Percentiles rank a stretch among this genome's conserved stretches.
Conservation (phyloP, 2,888 invertebrate species). For the Limenitis arthemis region DNA sequence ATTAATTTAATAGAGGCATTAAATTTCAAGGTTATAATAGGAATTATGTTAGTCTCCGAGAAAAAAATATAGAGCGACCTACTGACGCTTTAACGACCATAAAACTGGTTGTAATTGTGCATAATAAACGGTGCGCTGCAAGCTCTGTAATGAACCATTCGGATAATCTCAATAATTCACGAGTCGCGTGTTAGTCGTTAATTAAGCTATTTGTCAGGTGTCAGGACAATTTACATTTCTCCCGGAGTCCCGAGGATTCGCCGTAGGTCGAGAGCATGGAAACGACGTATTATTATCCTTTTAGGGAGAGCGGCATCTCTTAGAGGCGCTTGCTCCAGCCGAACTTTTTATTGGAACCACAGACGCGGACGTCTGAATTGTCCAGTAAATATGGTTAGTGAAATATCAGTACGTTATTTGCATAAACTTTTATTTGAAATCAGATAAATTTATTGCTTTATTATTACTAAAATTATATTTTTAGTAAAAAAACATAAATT, state of each 20-base stretch:
- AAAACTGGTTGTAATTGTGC: conserved; percentile 34
- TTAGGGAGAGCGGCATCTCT: conserved; percentile 69
- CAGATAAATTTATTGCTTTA: not conserved
- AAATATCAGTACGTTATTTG: conserved; percentile 53
- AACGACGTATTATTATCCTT: conserved; percentile 72
- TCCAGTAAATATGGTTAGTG: conserved; percentile 69
- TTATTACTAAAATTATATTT: not conserved
- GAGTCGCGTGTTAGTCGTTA: conserved; percentile 62
- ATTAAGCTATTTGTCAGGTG: conserved; percentile 71
- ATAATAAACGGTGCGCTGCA: conserved; percentile 25
- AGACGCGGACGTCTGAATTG: conserved; percentile 67
- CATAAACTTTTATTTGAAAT: conserved; percentile 46
- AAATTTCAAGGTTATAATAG: conserved; percentile 62
- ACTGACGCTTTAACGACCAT: conserved; percentile 32
- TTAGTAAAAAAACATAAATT: no score
- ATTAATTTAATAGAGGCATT: conserved; percentile 61
- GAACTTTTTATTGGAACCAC: conserved; percentile 69
- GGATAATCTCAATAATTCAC: conserved; percentile 55
- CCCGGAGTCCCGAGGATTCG: conserved; percentile 51
- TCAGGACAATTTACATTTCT: conserved; percentile 67
- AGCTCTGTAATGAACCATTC: conserved; percentile 40
- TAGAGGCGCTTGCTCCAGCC: conserved; percentile 47
- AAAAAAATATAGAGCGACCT: conserved; percentile 35
- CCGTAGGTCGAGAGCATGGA: conserved; percentile 45
- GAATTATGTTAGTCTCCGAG: conserved; percentile 37